phyloP scores from a whole-genome alignment of 2,113 vertebrate genomes.

The Ammodramus savannarum region DNA sequence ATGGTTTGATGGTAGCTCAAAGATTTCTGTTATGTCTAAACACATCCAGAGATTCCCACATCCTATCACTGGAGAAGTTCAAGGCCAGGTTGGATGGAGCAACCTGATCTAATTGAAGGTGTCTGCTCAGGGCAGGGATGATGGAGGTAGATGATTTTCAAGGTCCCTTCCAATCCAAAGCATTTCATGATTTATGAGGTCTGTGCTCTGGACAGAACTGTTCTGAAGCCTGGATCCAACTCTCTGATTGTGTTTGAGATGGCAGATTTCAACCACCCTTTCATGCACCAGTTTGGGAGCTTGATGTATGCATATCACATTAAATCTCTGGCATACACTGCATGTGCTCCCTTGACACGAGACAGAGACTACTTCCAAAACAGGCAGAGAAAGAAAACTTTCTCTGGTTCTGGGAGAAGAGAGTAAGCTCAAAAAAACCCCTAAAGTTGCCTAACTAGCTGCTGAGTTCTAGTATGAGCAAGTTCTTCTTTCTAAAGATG shows the following conservation, averaged over 20 bases:
- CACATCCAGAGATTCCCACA: fast-evolving
- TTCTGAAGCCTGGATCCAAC: background rate
- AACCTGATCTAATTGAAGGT: background rate
- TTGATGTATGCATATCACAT: background rate
- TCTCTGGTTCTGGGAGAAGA: background rate
- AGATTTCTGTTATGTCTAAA: background rate
- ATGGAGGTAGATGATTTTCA: background rate
- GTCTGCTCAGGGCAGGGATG: background rate
- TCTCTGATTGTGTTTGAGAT: background rate
- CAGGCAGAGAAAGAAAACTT: background rate
- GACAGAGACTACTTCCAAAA: background rate
- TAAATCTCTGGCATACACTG: background rate
- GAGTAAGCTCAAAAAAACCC: background rate
- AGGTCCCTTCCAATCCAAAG: background rate
- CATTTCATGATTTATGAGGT: background rate
- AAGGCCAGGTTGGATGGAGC: background rate
- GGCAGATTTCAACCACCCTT: background rate
- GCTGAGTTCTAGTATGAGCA: background rate
- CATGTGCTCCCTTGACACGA: background rate
- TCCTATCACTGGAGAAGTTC: background rate
- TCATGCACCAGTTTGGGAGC: background rate
- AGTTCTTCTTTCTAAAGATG: background rate
- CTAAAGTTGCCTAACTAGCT: background rate
- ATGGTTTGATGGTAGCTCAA: background rate
- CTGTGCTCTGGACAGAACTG: background rate